Evolutionary conservation across 2,888 invertebrate species (phyloP), one percentile per base, ranked within the genome.

Genomic region (Bibio marci): DNA sequence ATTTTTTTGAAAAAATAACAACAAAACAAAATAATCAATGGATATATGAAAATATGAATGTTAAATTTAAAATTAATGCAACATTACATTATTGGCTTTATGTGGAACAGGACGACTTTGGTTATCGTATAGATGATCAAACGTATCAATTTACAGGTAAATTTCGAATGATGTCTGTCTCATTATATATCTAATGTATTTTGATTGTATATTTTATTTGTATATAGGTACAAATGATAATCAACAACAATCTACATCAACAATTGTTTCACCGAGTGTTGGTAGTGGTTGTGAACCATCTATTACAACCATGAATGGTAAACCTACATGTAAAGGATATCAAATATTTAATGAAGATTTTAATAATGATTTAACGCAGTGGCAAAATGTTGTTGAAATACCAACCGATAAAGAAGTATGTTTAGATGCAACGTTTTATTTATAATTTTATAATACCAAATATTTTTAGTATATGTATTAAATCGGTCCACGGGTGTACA

Each of bases 71-170:
- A 17, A 22, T 52, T 3, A 80, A 78, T 1, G 82, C 83, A 51
- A 67, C 66, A 6, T 59, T 83, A 15, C 76, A 82, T 54, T 82
- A 75, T 54, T 82, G 82, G 81, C 69, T 78, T 1, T 79, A 76
- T 49, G 78, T 79, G 1, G 70, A 78, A 45, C 73, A 75, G 49
- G 66, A 75, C 45, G 76, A 77, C 0, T 55, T 78, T 26, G 80
- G 80, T 0, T 80, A 79, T 52, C 64, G 73, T 26, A 70, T 73
- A 46, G 68, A 76, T 42, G 65, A 74, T 50, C 71, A 72, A 35
- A 59, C 63, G 43, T 69, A 69, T 62, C 64, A 57, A 13, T 71
- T 75, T 0, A 63, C 62, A 43, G 66, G 73, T 72, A 49, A 33
- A 38, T 27, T 28, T 14, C n/a, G 13, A 13, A 18, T 19, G 11